A percentile compares a stretch with the other conserved stretches of the same genome.
These are phyloP conservation scores for Ectropis crepuscularia DNA, from an alignment of 2,888 invertebrate genomes.

Conservation along the genomic window DNA sequence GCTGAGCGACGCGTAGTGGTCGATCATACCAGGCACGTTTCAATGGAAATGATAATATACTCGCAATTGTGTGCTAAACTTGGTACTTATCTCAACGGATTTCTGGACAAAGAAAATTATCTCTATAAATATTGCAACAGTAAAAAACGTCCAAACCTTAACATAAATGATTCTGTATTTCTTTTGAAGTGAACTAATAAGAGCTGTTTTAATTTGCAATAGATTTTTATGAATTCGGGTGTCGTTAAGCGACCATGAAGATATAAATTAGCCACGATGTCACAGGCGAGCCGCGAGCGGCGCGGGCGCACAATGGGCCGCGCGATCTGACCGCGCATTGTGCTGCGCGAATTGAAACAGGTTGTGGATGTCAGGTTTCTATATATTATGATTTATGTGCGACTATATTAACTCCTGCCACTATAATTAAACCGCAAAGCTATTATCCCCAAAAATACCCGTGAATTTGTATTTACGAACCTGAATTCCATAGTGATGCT, in stretches of 20 bases:
- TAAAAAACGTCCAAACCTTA: conserved; percentile 63
- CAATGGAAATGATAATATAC: conserved; percentile 80
- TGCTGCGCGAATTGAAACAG: conserved; percentile 82
- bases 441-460: conserved; percentile 76
- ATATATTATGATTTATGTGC: conserved; percentile 78
- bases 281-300: conserved; percentile 56
- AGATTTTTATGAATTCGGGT: conserved; percentile 66
- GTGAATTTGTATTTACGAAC: conserved; percentile 65
- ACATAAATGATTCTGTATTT: conserved; percentile 71
- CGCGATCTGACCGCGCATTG: conserved; percentile 64
- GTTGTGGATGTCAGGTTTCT: conserved; percentile 81
- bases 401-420: conserved; percentile 76
- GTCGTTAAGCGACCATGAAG: conserved; percentile 78
- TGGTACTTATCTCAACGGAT: conserved; percentile 65
- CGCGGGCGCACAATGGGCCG: conserved; percentile 66
- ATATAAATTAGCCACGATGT: conserved; percentile 77
- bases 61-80: conserved; percentile 78
- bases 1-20: conserved; percentile 57
- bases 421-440: conserved; percentile 80
- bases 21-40: conserved; percentile 63
- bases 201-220: conserved; percentile 64
- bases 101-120: conserved; percentile 67
- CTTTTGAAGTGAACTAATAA: conserved; percentile 64
- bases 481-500: neutral
- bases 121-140: conserved; percentile 74